Base-by-base conservation (phyloP, 1,140 invertebrate genomes). In the Cydia splendana region DNA sequence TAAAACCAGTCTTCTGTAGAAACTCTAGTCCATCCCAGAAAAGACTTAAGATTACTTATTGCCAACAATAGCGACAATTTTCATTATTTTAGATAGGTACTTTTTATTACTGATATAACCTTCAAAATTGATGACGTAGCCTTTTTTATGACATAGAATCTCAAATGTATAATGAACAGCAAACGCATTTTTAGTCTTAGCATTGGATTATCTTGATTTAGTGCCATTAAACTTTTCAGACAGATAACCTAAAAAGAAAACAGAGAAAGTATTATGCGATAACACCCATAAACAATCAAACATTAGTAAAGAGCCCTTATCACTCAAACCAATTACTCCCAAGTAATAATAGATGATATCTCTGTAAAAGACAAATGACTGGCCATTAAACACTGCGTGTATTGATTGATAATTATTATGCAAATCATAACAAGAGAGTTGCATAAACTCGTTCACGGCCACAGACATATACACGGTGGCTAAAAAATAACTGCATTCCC, bases 361-460 rank as follows among this genome's bases (percentile, higher is more conserved):
- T 38, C 34, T 0, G 67, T 18, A 10, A 6, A 42, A 42, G 67
- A 71, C 67, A 71, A 71, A 71, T 38, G 67, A 38, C 67, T 30
- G 34, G 34, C 34, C 15, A 71, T 71, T 71, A 71, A 42, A 34
- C 34, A 20, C 4, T 38, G 67, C 67, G 67, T 71, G 67, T 71
- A 42, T 71, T 71, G 38, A 71, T 71, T 71, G 6, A 71, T 71
- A 38, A 71, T 71, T 71, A 24, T 71, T 71, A 71, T 71, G 67
- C 67, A 71, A 71, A 71, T 71, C n/a, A 71, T 67, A 67, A 38
- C 15, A 38, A 71, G 67, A 71, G 67, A 71, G 34, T 71, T 71
- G 67, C 67, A 71, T 71, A 71, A 71, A 71, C 67, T 71, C 57
- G 57, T 18, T 62, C 20, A 62, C 57, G 57, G 20, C 57, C 57